Percentiles rank a stretch among this genome's conserved stretches.
These are phyloP conservation scores for Pteronura brasiliensis DNA, from an alignment of 2,113 vertebrate species.

Conservation along the genomic window DNA sequence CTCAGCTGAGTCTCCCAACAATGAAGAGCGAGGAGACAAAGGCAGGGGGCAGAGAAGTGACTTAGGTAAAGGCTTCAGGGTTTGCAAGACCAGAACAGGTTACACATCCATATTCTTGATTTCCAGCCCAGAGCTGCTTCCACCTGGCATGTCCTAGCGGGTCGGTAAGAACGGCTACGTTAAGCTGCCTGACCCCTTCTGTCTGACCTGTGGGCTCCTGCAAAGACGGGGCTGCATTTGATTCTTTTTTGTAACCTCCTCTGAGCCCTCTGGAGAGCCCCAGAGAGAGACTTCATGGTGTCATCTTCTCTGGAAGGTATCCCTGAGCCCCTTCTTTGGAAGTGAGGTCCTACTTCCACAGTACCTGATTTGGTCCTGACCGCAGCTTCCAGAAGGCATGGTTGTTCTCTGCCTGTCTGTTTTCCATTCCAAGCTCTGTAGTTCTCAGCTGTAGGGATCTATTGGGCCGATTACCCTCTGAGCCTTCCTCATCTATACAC, in stretches of 20 bases:
- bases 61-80: background rate
- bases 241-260: background rate
- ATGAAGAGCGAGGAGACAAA: background rate
- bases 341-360: background rate
- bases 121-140: background rate
- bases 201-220: background rate
- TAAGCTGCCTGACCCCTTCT: too few relatives aligned
- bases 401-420: background rate
- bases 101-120: background rate
- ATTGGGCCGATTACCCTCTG: background rate
- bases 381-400: background rate
- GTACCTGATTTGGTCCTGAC: background rate
- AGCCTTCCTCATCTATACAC: background rate
- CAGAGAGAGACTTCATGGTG: background rate
- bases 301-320: background rate
- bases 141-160: background rate
- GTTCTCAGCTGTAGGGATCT: background rate
- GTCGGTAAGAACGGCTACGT: background rate
- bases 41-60: background rate
- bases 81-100: background rate
- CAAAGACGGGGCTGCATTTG: background rate
- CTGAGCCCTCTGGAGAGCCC: background rate
- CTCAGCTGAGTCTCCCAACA: background rate
- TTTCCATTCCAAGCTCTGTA: background rate
- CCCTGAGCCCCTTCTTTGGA: background rate